These are phyloP conservation scores for Podotricha telesiphe DNA, from an alignment of 2,888 invertebrate genomes.

Conservation along the genomic window DNA sequence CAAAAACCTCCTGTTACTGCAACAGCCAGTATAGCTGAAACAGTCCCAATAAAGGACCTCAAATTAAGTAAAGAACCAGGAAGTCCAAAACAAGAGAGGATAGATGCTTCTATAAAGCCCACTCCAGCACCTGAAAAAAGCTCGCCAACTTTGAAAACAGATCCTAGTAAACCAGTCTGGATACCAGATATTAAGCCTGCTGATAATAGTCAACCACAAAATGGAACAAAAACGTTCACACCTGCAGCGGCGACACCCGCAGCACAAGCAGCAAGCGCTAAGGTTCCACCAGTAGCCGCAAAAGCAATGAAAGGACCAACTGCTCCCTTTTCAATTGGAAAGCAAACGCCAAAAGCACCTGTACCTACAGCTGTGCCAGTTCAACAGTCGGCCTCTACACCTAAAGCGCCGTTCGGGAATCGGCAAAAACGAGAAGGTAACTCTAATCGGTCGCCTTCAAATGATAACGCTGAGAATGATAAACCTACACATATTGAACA, in stretches of 20 bases:
- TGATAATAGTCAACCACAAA: slow-evolving; percentile 43
- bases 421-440: slow-evolving; percentile 75
- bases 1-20: slow-evolving; percentile 56
- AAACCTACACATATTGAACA: slow-evolving; percentile 61
- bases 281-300: slow-evolving; percentile 59
- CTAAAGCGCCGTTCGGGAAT: slow-evolving; percentile 77
- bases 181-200: slow-evolving; percentile 57
- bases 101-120: slow-evolving; percentile 55
- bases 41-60: slow-evolving; percentile 73
- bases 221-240: slow-evolving; percentile 59
- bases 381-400: slow-evolving; percentile 72
- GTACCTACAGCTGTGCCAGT: slow-evolving; percentile 74
- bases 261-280: slow-evolving; percentile 57
- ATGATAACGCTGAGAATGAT: slow-evolving; percentile 59
- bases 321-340: slow-evolving; percentile 75
- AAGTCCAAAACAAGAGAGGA: slow-evolving; percentile 71
- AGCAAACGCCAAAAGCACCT: slow-evolving; percentile 72
- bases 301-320: slow-evolving; percentile 72
- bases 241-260: slow-evolving; percentile 56
- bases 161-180: slow-evolving; percentile 68
- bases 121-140: slow-evolving; percentile 58
- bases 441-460: slow-evolving; percentile 69
- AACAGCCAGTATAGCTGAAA: slow-evolving; percentile 59
- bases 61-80: slow-evolving; percentile 68
- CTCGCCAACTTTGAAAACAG: slow-evolving; percentile 59